Percentiles rank a stretch among this genome's conserved stretches.
Evolutionary conservation across 2,888 invertebrate genomes (phyloP).

Genomic region (Leptopilina myrica): DNA sequence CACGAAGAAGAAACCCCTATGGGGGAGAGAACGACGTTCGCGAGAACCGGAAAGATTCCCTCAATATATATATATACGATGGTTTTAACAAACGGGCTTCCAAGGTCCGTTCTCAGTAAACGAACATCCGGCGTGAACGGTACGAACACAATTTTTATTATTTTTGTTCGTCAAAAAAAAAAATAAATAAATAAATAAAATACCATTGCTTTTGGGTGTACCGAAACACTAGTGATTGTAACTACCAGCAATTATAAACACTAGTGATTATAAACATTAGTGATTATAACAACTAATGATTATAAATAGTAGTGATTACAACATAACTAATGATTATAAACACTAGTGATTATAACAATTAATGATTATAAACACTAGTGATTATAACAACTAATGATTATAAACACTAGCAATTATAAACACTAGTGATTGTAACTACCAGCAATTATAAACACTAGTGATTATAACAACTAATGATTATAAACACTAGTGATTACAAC

Average conservation of each 20-base stretch:
- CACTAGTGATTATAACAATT: too few relatives aligned
- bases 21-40: conserved; percentile 49
- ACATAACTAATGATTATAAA: too few relatives aligned
- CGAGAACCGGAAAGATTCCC: conserved; percentile 75
- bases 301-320: too few relatives aligned
- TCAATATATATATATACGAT: conserved; percentile 67
- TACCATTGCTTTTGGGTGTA: conserved; percentile 42
- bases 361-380: conserved; percentile 45
- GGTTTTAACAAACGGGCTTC: conserved; percentile 70
- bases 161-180: conserved; percentile 50
- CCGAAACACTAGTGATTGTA: conserved; percentile 43
- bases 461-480: not conserved
- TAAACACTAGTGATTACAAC: conserved; percentile 43
- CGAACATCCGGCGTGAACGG: conserved; percentile 67
- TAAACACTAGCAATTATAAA: too few relatives aligned
- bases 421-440: too few relatives aligned
- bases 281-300: too few relatives aligned
- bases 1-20: conserved; percentile 62
- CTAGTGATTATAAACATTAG: not conserved
- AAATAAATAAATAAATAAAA: too few relatives aligned
- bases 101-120: conserved; percentile 67
- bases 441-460: not conserved
- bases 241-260: not conserved
- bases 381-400: conserved; percentile 47
- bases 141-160: conserved; percentile 64